Evolutionary conservation across 2,113 vertebrate genomes (phyloP).

Genomic region (Apistogramma diplotaenia): DNA sequence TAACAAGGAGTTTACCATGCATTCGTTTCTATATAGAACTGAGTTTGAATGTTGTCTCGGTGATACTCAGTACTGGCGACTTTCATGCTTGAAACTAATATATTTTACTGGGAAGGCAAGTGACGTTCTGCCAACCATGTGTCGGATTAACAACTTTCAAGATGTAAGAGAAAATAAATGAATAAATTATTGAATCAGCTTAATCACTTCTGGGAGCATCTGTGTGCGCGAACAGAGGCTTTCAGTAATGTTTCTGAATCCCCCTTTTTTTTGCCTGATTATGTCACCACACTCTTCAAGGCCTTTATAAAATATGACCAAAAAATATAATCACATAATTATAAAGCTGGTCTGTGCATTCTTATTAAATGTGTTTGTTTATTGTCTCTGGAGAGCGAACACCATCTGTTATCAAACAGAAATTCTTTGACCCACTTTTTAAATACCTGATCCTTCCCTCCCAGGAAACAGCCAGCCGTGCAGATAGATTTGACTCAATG

Average conservation of each 20-base stretch:
- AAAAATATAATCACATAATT: conserved; percentile 44
- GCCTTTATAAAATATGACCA: conserved; percentile 29
- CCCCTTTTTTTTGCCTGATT: background rate
- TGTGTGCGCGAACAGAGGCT: background rate
- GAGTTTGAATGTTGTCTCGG: background rate
- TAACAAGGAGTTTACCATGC: background rate
- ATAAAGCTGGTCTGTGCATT: conserved; percentile 43
- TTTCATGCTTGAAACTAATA: background rate
- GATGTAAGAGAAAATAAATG: background rate
- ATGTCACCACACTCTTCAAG: conserved; percentile 9
- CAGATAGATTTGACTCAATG: background rate
- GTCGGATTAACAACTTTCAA: conserved; percentile 27
- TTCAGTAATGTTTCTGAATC: background rate
- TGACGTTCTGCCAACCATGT: conserved; percentile 1
- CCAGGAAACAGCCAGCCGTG: conserved; percentile 17
- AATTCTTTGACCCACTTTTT: conserved; percentile 69
- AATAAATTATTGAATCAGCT: background rate
- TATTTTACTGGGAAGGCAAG: background rate
- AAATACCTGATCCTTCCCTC: conserved; percentile 30
- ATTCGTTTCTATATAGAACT: background rate
- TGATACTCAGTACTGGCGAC: background rate
- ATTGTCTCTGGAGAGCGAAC: conserved; percentile 58
- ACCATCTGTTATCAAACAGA: conserved; percentile 62
- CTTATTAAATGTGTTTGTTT: conserved; percentile 64
- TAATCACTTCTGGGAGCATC: background rate